These are phyloP conservation scores for Perca schrenkii DNA, from an alignment of 2,113 vertebrate genomes.

Conservation along the genomic window DNA sequence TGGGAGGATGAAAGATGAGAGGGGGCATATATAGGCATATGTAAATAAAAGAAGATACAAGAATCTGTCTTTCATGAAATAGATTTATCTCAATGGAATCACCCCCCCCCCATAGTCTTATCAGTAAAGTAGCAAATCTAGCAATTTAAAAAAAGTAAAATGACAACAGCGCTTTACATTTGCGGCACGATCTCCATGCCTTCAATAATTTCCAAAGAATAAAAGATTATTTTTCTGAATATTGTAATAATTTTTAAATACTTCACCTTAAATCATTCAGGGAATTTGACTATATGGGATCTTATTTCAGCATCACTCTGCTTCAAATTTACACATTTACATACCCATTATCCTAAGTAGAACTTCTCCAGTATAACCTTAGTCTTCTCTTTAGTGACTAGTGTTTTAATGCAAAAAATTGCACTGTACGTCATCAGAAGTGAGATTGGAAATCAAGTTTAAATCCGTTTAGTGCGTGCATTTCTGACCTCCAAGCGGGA, in stretches of 20 bases:
- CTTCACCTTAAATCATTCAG: neutral
- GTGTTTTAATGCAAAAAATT: too few species aligned
- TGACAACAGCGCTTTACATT: neutral
- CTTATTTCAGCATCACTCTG: neutral
- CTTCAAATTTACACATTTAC: neutral
- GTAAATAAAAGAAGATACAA: conserved; percentile 8
- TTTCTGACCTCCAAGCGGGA: neutral
- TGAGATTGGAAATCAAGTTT: neutral
- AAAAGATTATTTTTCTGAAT: neutral
- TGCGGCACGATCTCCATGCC: neutral
- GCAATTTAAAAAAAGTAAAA: neutral
- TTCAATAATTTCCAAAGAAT: neutral
- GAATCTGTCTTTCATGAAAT: neutral
- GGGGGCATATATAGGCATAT: conserved; percentile 7
- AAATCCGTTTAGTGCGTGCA: neutral
- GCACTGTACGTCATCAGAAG: neutral
- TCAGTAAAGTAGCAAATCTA: neutral
- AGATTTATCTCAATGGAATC: neutral
- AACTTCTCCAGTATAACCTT: neutral
- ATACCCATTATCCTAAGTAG: neutral
- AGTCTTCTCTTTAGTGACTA: neutral
- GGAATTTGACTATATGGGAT: neutral
- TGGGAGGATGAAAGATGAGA: conserved; percentile 25
- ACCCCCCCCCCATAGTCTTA: neutral
- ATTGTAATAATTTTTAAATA: neutral